Conservation (phyloP, 2,113 vertebrate species). For the Psilopsiagon aymara region DNA sequence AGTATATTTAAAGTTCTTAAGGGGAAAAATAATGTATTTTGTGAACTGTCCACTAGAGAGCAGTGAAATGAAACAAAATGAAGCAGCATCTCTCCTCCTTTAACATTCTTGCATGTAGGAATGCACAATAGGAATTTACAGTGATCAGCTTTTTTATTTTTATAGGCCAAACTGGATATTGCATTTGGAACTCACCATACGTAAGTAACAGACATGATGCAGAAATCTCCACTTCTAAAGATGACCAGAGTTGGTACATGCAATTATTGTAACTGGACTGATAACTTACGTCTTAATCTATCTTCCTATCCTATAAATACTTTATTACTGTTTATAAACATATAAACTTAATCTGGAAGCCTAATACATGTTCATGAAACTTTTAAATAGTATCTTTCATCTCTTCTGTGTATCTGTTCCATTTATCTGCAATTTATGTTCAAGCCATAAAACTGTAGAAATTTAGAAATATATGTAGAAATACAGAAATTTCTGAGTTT, state of each 20-base stretch:
- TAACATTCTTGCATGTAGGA: background rate
- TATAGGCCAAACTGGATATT: constrained; percentile 95
- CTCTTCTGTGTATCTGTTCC: background rate
- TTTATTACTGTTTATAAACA: background rate
- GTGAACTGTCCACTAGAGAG: constrained; percentile 68
- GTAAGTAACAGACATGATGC: constrained; percentile 80
- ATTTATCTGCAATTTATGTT: background rate
- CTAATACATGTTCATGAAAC: background rate
- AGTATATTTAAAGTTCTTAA: background rate
- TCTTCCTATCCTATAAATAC: background rate
- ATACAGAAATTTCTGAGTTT: background rate
- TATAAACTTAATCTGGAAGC: background rate
- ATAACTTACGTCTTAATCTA: background rate
- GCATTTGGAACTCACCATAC: constrained; percentile 98
- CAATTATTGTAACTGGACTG: background rate
- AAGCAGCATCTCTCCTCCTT: background rate
- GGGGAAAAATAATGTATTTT: background rate
- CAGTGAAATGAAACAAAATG: constrained; percentile 48
- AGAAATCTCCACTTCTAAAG: background rate
- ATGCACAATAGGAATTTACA: background rate
- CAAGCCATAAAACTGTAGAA: background rate
- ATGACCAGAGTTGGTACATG: background rate
- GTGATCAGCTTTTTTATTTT: constrained; percentile 31
- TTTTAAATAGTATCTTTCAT: background rate
- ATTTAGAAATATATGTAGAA: too few species aligned